Percentiles rank a stretch among this genome's conserved stretches.
phyloP scores from a whole-genome alignment of 1,140 invertebrate species.

The Glomeris maerens region DNA sequence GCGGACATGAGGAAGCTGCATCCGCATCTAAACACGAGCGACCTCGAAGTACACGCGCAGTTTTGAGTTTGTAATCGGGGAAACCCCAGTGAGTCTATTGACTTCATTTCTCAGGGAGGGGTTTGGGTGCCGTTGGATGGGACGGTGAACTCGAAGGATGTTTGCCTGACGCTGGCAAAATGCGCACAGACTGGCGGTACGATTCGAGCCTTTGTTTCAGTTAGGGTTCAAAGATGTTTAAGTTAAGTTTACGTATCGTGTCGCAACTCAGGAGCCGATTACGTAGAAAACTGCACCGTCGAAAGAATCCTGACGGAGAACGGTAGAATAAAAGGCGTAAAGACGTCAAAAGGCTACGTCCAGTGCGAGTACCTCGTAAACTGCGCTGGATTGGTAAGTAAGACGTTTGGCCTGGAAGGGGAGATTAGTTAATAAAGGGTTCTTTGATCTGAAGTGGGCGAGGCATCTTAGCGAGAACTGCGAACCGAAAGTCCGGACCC shows the following conservation, averaged over 20 bases:
- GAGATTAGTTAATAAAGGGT: neutral
- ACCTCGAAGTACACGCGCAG: conserved; percentile 24
- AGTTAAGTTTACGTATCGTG: neutral
- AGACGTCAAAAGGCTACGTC: conserved; percentile 58
- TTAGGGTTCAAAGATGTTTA: neutral
- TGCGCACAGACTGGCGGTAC: conserved; percentile 21
- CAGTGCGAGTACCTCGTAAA: conserved; percentile 84
- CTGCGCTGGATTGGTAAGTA: conserved; percentile 58
- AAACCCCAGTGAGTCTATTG: neutral
- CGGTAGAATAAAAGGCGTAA: conserved; percentile 45
- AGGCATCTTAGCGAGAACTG: conserved; percentile 63
- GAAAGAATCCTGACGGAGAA: conserved; percentile 43
- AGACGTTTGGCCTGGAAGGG: neutral
- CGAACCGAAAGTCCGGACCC: conserved; percentile 71
- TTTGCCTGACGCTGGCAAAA: conserved; percentile 19
- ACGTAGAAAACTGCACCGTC: conserved; percentile 45
- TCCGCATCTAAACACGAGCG: conserved; percentile 25
- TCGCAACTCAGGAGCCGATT: conserved; percentile 35
- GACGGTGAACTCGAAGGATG: conserved; percentile 24
- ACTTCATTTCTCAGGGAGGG: conserved; percentile 25
- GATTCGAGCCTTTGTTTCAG: neutral
- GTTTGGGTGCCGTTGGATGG: conserved; percentile 33
- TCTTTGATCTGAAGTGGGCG: conserved; percentile 41
- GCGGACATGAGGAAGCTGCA: conserved; percentile 23
- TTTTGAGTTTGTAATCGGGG: neutral